phyloP scores from a whole-genome alignment of 2,797 vertebrate species.

The Tauraco hartlaubi region DNA sequence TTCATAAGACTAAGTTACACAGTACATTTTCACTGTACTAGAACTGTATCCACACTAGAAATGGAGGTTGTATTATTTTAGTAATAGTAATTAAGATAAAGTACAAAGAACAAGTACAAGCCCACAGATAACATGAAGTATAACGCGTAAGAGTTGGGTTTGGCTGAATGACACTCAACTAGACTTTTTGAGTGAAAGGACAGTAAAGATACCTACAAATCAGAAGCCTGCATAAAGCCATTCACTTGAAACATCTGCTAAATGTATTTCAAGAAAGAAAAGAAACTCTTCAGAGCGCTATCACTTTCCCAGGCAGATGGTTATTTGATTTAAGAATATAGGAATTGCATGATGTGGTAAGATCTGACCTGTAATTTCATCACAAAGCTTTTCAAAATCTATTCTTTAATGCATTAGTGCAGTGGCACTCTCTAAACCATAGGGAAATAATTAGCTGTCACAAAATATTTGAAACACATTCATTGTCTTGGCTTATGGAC shows the following conservation, averaged over 20 bases:
- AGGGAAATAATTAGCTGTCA: slow-evolving; percentile 12
- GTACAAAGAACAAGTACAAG: not conserved
- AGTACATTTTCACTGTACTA: not conserved
- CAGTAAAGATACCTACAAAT: not conserved
- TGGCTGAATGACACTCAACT: not conserved
- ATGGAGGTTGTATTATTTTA: not conserved
- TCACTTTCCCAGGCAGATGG: slow-evolving; percentile 32
- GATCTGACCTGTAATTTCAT: slow-evolving; percentile 39
- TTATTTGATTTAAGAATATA: slow-evolving; percentile 54
- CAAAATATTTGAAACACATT: not conserved
- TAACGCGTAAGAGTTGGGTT: not conserved
- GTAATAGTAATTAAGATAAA: not conserved
- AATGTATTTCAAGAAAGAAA: slow-evolving; percentile 29
- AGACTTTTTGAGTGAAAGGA: not conserved
- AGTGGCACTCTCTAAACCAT: not conserved
- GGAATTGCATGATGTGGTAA: slow-evolving; percentile 11
- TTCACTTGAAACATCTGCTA: slow-evolving; percentile 32
- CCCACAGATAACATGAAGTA: not conserved
- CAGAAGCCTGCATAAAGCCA: not conserved
- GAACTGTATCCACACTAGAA: not conserved
- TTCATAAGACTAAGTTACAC: not conserved
- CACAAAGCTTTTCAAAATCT: slow-evolving; percentile 8
- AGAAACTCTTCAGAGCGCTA: not conserved
- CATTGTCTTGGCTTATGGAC: not conserved
- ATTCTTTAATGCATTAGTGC: not conserved